Base-by-base conservation (phyloP, 2,113 vertebrate genomes). In the Oncorhynchus tshawytscha region DNA sequence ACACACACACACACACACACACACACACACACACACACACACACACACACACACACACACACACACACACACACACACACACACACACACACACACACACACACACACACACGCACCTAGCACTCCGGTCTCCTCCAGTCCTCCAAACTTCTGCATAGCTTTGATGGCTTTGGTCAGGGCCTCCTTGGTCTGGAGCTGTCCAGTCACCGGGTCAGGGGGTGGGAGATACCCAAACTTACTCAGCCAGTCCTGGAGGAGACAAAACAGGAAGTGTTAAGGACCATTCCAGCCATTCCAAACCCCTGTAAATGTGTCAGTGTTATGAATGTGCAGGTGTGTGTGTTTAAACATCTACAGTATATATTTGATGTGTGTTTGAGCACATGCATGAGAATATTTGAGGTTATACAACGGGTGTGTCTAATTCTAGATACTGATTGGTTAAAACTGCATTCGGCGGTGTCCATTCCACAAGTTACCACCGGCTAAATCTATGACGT, bases 161-260 rank as follows among this genome's bases (percentile, higher is more conserved):
- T 93, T 91, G 73, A 99, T 96, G 84, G 97, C 98, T 74, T 92
- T 95, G 82, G 95, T 92, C 78, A 99, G 89, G 25, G 96, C 95
- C 89, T 98, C 97, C 82, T 95, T 96, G 0, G 95, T 97, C 91
- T 96, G 97, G 29, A 97, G 94, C 73, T 94, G 96, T 15, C 96
- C 96, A 0, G 95, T 94, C 20, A 93, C 84, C 0, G 96, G 95
- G 78, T 97, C 96, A 0, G 95, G 87, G 0, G 95, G 95, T 0
- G 96, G 96, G 87, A 99, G 95, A 84, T 99, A 99, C 25, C 98
- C 98, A 34, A 98, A 99, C 84, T 91, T 96, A 49, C 89, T 98
- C 90, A 99, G 92, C 98, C 98, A 99, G 81, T 98, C 97, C 98
- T 99, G 89, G 25, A 74, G 64, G 59, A 73, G 81, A 90, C 60